A percentile compares a stretch with the other conserved stretches of the same genome.
Evolutionary conservation across 64 coral and sea anemone genomes (phyloP).

Genomic region (Stichodactyla mertensii): DNA sequence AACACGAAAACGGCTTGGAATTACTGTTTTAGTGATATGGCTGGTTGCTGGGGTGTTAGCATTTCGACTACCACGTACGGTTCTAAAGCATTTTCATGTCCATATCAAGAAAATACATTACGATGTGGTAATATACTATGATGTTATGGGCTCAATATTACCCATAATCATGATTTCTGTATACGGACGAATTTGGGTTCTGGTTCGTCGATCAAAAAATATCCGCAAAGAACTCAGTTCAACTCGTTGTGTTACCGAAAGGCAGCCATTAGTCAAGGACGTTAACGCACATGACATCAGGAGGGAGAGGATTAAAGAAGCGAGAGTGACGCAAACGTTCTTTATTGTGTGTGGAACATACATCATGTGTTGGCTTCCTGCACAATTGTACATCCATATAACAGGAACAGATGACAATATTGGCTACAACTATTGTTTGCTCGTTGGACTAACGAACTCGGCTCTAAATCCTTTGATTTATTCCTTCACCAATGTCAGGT

Average conservation of each 20-base stretch:
- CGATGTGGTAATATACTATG: background rate
- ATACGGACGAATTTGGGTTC: background rate
- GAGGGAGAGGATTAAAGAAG: background rate
- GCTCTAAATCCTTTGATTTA: conserved; percentile 5
- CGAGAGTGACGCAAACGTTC: background rate
- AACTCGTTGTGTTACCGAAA: background rate
- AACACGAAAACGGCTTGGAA: background rate
- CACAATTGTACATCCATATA: background rate
- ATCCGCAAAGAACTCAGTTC: background rate
- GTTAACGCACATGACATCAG: background rate
- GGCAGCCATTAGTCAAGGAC: background rate
- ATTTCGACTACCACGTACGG: no score
- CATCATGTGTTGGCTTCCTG: background rate
- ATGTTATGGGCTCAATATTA: background rate
- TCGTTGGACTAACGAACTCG: background rate
- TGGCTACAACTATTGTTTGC: background rate
- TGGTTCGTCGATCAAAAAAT: background rate
- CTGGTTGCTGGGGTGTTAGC: background rate
- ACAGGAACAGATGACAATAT: background rate
- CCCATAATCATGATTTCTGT: background rate
- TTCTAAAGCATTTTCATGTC: background rate
- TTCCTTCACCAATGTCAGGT: background rate
- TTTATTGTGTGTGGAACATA: background rate
- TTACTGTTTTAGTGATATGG: background rate
- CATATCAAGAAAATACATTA: background rate